A percentile compares a stretch with the other conserved stretches of the same genome.
Conservation (phyloP, 1,140 invertebrate species). For the Lasioglossum albipes region DNA sequence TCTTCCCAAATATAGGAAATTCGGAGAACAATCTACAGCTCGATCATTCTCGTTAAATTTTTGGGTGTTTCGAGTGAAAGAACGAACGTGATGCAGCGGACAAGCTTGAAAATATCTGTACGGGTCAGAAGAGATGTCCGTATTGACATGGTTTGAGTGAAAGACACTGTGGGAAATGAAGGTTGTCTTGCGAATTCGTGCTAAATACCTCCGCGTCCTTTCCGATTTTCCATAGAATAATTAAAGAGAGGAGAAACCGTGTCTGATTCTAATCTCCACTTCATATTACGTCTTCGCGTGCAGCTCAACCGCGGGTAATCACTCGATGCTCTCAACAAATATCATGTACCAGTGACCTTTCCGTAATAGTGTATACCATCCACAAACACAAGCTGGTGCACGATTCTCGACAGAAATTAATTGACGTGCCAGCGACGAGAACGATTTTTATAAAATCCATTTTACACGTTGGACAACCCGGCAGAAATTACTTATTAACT, state of each 20-base stretch:
- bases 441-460: conserved; percentile 5
- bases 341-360: conserved; percentile 50
- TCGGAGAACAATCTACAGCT: no score
- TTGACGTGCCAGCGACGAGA: conserved; percentile 28
- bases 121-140: no score
- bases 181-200: not conserved
- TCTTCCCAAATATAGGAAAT: no score
- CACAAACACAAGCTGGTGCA: conserved; percentile 6
- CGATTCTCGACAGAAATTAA: conserved; percentile 37
- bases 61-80: no score
- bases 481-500: not conserved
- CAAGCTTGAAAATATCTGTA: no score
- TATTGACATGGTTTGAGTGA: not conserved
- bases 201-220: not conserved
- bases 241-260: conserved; percentile 1
- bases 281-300: conserved; percentile 9
- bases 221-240: not conserved
- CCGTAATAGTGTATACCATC: conserved; percentile 24
- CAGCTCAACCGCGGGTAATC: conserved; percentile 7
- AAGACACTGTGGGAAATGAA: conserved; percentile 6
- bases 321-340: conserved; percentile 43
- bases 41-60: no score
- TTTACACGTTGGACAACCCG: not conserved
- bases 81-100: no score
- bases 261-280: conserved; percentile 28